Conservation (phyloP, 2,888 invertebrate species). For the Pantelozetes paolii region DNA sequence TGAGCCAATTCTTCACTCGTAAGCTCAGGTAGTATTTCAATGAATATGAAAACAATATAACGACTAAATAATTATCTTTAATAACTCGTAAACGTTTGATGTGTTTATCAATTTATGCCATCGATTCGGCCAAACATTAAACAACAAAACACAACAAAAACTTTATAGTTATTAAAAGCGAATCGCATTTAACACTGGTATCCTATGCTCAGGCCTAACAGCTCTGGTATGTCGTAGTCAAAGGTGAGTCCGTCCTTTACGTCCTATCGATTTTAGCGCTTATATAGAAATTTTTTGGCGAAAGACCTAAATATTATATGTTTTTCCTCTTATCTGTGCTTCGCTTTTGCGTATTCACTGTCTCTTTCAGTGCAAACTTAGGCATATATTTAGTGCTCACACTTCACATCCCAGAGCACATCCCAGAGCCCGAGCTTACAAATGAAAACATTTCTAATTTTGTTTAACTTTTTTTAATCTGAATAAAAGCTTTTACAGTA, state of each 20-base stretch:
- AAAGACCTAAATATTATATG: conserved; percentile 35
- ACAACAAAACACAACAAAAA: conserved; percentile 3
- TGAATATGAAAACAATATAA: not conserved
- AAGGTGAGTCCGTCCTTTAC: conserved; percentile 33
- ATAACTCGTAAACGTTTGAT: not conserved
- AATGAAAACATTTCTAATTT: not conserved
- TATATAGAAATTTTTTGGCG: conserved; percentile 28
- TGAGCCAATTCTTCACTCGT: too few species aligned
- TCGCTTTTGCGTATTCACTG: not conserved
- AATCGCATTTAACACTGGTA: not conserved
- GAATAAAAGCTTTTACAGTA: not conserved
- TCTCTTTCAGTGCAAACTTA: not conserved
- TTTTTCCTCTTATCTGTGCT: conserved; percentile 10
- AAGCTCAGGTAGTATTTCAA: not conserved
- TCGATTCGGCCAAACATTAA: conserved; percentile 13
- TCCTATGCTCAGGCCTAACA: not conserved
- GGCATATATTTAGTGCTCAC: not conserved
- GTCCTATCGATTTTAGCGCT: conserved; percentile 30
- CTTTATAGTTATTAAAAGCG: conserved; percentile 1
- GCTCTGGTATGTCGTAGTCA: conserved; percentile 22
- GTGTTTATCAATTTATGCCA: conserved; percentile 31
- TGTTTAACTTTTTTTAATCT: not conserved
- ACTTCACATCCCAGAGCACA: not conserved
- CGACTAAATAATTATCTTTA: not conserved
- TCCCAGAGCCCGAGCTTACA: not conserved